phyloP scores from a whole-genome alignment of 2,797 vertebrate species.

The Tenualosa ilisha region DNA sequence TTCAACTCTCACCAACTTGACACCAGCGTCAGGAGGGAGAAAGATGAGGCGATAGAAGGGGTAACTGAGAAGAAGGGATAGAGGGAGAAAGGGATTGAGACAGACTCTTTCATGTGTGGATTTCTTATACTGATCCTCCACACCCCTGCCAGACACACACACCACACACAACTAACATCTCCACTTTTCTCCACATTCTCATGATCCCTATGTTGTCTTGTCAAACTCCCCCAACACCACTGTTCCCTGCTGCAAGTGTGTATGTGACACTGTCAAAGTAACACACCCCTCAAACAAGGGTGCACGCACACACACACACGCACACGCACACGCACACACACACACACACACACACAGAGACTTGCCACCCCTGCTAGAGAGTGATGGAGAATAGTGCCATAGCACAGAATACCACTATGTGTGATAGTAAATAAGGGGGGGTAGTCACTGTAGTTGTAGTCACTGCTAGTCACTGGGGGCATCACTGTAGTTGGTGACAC shows the following conservation, averaged over 20 bases:
- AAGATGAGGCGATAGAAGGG: neutral
- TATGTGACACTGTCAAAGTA: neutral
- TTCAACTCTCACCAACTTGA: slow-evolving; percentile 65
- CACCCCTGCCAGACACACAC: slow-evolving; percentile 1
- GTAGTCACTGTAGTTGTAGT: neutral
- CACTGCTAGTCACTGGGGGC: neutral
- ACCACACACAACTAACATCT: neutral
- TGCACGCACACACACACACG: neutral
- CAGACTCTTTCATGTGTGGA: slow-evolving; percentile 75
- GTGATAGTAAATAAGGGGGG: neutral
- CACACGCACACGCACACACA: neutral
- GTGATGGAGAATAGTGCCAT: neutral
- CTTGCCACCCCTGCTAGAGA: neutral
- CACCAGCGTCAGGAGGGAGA: slow-evolving; percentile 39
- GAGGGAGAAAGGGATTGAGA: slow-evolving; percentile 46
- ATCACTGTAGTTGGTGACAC: neutral
- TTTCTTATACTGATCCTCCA: slow-evolving; percentile 68
- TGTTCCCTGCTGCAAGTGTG: neutral
- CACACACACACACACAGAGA: neutral
- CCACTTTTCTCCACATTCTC: slow-evolving; percentile 8
- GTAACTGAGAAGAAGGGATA: slow-evolving; percentile 48
- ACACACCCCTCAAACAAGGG: neutral
- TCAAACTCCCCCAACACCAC: slow-evolving; percentile 7
- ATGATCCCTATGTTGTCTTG: neutral
- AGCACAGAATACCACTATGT: neutral